Percentiles rank a stretch among this genome's conserved stretches.
Conservation (phyloP, 2,797 vertebrate genomes). For the Passerculus sandwichensis region DNA sequence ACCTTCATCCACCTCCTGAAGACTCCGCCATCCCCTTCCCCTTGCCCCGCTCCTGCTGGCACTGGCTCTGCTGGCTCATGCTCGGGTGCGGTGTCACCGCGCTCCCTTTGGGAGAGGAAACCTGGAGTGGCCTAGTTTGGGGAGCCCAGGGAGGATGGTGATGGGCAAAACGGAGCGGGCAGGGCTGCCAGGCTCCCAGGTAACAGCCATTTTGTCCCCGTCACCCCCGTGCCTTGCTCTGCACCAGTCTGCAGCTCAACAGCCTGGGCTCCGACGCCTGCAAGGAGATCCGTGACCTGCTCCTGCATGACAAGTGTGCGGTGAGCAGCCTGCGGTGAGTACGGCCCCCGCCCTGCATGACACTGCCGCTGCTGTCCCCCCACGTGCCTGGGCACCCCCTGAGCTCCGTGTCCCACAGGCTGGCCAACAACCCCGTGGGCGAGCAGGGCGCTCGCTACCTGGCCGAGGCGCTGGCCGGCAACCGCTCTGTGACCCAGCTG, state of each 20-base stretch:
- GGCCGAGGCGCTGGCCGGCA: conserved; percentile 83
- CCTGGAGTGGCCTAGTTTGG: neutral
- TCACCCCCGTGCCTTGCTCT: neutral
- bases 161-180: neutral
- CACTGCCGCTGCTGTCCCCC: neutral
- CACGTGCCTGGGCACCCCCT: rapidly evolving
- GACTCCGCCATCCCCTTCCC: neutral
- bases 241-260: conserved; percentile 91
- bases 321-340: conserved; percentile 90
- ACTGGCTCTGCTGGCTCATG: neutral
- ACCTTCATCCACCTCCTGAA: neutral
- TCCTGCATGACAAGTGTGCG: conserved; percentile 85
- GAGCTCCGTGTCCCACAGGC: conserved; percentile 63
- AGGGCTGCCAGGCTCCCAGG: neutral
- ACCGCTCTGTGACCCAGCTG: conserved; percentile 83
- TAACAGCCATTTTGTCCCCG: neutral
- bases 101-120: neutral
- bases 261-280: conserved; percentile 89
- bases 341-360: neutral
- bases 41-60: neutral
- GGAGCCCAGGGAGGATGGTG: neutral
- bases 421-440: conserved; percentile 87
- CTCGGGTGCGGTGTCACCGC: rapidly evolving
- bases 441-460: conserved; percentile 81
- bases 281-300: conserved; percentile 84